A percentile compares a stretch with the other conserved stretches of the same genome.
phyloP scores from a whole-genome alignment of 2,113 vertebrate species.

The Peromyscus californicus region DNA sequence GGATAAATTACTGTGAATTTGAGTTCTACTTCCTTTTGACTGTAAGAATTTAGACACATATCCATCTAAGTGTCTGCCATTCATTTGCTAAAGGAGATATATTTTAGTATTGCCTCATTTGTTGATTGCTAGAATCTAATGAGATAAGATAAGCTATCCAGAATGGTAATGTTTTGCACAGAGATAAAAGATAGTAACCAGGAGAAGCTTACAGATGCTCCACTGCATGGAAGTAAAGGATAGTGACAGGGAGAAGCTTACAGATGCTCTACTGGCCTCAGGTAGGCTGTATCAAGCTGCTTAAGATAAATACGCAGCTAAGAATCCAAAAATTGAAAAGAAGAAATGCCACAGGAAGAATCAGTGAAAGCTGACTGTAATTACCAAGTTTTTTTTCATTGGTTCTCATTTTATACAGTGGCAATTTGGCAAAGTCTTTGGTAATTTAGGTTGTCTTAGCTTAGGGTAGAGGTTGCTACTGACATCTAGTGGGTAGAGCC shows the following conservation, averaged over 20 bases:
- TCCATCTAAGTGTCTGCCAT: not conserved
- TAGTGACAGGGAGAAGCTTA: not conserved
- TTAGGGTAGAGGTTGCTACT: not conserved
- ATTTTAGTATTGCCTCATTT: not conserved
- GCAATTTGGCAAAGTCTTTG: not conserved
- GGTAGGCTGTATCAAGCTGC: not conserved
- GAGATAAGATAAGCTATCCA: not conserved
- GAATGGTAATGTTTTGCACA: not conserved
- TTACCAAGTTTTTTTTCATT: not conserved
- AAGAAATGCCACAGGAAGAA: not conserved
- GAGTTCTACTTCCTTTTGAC: not conserved
- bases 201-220: not conserved
- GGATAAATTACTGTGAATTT: not conserved
- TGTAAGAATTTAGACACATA: not conserved
- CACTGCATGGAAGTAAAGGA: not conserved
- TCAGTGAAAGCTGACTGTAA: not conserved
- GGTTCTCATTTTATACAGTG: not conserved
- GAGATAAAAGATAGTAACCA: not conserved
- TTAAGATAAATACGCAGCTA: not conserved
- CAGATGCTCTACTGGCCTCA: not conserved
- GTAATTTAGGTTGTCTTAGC: not conserved
- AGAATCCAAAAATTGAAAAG: not conserved
- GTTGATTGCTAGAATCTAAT: constrained; percentile 3
- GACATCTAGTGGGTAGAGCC: constrained; percentile 49
- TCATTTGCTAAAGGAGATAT: not conserved